Conservation (phyloP, 2,888 invertebrate species). For the Crocallis elinguaria region DNA sequence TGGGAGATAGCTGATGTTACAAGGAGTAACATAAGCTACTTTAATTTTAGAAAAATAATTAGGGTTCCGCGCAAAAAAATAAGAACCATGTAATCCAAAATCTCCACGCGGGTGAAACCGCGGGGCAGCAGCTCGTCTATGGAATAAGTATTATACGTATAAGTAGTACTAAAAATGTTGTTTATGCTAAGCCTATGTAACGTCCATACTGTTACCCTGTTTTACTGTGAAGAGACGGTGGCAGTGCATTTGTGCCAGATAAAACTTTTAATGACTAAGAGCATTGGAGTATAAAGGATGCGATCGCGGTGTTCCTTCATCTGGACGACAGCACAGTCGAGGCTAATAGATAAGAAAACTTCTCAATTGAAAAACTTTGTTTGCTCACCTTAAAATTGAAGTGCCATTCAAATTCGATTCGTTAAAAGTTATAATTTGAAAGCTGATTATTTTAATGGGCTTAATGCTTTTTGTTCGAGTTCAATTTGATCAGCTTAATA, state of each 20-base stretch:
- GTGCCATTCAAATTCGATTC: conserved; percentile 27
- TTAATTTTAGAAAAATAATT: too few relatives aligned
- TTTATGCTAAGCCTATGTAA: not conserved
- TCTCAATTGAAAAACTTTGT: conserved; percentile 54
- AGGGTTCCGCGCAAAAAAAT: too few relatives aligned
- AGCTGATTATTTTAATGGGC: conserved; percentile 10
- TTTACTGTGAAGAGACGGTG: conserved; percentile 31
- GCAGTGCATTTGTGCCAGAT: conserved; percentile 64
- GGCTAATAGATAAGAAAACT: conserved; percentile 63
- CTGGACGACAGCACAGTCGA: conserved; percentile 51
- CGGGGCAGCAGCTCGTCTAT: too few relatives aligned
- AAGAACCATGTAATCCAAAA: too few relatives aligned
- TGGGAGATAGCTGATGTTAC: too few relatives aligned
- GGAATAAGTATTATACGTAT: too few relatives aligned
- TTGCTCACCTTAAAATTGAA: conserved; percentile 38
- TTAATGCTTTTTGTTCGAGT: conserved; percentile 12
- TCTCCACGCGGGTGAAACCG: too few relatives aligned
- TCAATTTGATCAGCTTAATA: conserved; percentile 17
- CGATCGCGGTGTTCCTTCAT: conserved; percentile 53
- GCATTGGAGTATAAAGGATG: conserved; percentile 61
- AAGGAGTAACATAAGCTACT: too few relatives aligned
- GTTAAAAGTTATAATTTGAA: conserved; percentile 11
- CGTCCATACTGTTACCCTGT: conserved; percentile 14
- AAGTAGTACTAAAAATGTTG: too few relatives aligned
- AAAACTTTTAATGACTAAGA: conserved; percentile 70